phyloP scores from a whole-genome alignment of 2,797 vertebrate species.

The Iguana delicatissima region DNA sequence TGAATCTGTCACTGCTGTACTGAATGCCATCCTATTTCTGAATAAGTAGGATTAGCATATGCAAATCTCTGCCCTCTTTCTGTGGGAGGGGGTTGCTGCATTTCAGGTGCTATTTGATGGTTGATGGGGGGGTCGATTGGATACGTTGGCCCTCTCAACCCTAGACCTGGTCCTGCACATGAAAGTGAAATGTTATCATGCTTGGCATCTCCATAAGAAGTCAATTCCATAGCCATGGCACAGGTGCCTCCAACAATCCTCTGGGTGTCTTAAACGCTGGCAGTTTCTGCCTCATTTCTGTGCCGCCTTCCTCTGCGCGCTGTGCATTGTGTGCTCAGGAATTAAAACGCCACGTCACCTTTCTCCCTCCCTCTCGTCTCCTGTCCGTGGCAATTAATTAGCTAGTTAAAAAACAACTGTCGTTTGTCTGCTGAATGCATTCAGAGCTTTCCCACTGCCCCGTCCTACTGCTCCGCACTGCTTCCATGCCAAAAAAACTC shows the following conservation, averaged over 20 bases:
- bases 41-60: too few relatives aligned
- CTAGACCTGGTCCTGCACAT: too few relatives aligned
- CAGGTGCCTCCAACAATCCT: neutral
- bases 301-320: slow-evolving; percentile 6
- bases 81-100: too few relatives aligned
- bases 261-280: neutral
- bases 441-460: slow-evolving; percentile 45
- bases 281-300: neutral
- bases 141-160: neutral
- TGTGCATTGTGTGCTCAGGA: neutral
- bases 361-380: neutral
- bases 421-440: slow-evolving; percentile 56
- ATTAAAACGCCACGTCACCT: slow-evolving; percentile 27
- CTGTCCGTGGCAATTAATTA: slow-evolving; percentile 63
- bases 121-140: too few relatives aligned
- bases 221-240: neutral
- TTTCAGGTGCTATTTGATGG: too few relatives aligned
- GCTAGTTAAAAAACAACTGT: slow-evolving; percentile 51
- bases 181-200: neutral
- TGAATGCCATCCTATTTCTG: too few relatives aligned
- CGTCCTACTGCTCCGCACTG: slow-evolving; percentile 24
- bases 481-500: slow-evolving; percentile 55
- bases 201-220: neutral
- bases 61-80: too few relatives aligned
- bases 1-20: too few relatives aligned